These are phyloP conservation scores for Oreortyx pictus DNA, from an alignment of 2,797 vertebrate species.

Conservation along the genomic window DNA sequence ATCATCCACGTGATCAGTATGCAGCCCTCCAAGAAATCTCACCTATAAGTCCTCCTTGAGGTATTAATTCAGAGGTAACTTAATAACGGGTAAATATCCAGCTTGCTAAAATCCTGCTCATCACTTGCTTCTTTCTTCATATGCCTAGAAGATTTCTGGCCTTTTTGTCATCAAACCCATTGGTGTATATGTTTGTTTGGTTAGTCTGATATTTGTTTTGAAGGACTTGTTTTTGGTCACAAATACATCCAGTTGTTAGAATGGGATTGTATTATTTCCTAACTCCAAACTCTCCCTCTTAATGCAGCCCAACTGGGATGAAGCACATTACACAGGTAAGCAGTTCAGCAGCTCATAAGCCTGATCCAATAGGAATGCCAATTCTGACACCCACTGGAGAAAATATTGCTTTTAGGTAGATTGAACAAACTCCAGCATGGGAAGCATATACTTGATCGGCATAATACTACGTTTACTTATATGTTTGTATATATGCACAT, in stretches of 20 bases:
- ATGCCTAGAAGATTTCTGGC: neutral
- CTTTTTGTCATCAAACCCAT: neutral
- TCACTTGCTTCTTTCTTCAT: neutral
- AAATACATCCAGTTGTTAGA: neutral
- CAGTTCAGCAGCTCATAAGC: neutral
- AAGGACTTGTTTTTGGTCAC: neutral
- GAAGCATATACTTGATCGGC: neutral
- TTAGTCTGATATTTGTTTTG: neutral
- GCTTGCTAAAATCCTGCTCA: neutral
- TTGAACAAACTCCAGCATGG: neutral
- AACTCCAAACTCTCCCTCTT: neutral
- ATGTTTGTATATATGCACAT: slow-evolving; percentile 21
- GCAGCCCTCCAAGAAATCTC: neutral
- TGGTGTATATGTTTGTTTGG: accelerated
- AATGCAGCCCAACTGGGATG: neutral
- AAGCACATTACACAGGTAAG: neutral
- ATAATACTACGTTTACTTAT: slow-evolving; percentile 14
- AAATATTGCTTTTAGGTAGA: neutral
- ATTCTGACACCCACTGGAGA: neutral
- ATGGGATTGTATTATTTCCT: neutral
- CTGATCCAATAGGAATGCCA: accelerated
- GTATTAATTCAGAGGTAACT: neutral
- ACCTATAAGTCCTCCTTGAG: neutral
- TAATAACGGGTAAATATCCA: accelerated
- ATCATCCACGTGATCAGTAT: neutral